Conservation (phyloP, 2,888 invertebrate species). For the Eretmocerus hayati region DNA sequence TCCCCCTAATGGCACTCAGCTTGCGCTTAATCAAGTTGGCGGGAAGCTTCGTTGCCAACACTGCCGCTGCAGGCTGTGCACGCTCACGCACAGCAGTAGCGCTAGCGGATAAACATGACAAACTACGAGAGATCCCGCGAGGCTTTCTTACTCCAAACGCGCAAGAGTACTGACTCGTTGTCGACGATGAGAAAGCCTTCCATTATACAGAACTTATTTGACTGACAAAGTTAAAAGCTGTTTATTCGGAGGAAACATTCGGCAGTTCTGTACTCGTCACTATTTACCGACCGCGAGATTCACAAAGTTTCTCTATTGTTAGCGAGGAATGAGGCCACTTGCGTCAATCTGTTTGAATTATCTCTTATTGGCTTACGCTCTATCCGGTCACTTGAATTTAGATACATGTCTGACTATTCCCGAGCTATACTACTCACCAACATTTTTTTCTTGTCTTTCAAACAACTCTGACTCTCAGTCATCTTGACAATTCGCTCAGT, state of each 20-base stretch:
- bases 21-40: constrained; percentile 12
- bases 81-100: not conserved
- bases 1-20: constrained; percentile 8
- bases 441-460: too few species aligned
- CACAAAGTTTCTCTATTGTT: too few species aligned
- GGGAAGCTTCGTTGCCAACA: not conserved
- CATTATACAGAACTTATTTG: constrained; percentile 5
- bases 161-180: not conserved
- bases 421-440: too few species aligned
- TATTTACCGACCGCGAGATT: too few species aligned
- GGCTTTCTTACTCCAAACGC: constrained; percentile 1
- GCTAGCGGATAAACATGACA: constrained; percentile 8
- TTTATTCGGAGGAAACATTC: not conserved
- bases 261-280: not conserved
- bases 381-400: too few species aligned
- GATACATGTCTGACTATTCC: too few species aligned
- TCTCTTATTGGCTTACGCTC: too few species aligned
- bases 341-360: too few species aligned
- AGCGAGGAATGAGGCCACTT: too few species aligned
- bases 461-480: too few species aligned
- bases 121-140: constrained; percentile 9
- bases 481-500: too few species aligned
- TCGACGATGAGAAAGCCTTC: not conserved
- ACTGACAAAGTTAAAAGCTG: constrained; percentile 10
- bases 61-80: not conserved